Evolutionary conservation across 2,888 invertebrate genomes (phyloP), one percentile per base, ranked within the genome.

Genomic region (Busseola fusca): DNA sequence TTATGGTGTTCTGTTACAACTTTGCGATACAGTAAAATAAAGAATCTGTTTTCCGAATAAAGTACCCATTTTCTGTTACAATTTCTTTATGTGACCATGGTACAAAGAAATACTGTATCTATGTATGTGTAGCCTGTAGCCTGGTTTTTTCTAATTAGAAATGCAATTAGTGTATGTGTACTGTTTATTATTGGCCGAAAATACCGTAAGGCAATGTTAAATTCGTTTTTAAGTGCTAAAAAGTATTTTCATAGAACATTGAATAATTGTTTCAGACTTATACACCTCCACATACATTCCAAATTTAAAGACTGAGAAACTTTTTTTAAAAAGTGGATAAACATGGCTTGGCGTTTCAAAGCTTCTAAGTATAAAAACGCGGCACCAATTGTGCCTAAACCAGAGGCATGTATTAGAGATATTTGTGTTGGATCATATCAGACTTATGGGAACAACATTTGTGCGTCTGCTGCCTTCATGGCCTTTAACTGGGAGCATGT

Each of bases 321-420:
- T 88, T 88, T 91, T 88, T 87, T 72, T 60, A 74, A 78, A 85
- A 91, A 91, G 91, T 93, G 91, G 89, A 89, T 88, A 86, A 93
- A 83, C 85, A 98, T 98, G 98, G 98, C 98, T 94, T 98, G 98
- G 98, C 97, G 99, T 95, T 99, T 99, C 96, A 99, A 99, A 96
- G 98, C 98, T 91, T 99, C 99, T 80, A 99, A 99, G 95, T 99
- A 98, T 95, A 99, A 99, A 97, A 99, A 99, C 97, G 98, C 99
- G 81, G 98, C 98, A 84, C 99, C 99, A 58, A 98, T 99, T 89
- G 97, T 98, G 89, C 99, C 99, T 54, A 99, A 99, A 92, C 98
- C 98, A 75, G 99, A 99, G 96, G 98, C 98, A 83, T 97, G 98
- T 96, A 97, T 98, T 83, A 97, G 98, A 84, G 99, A 99, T 92